Evolutionary conservation across 2,797 vertebrate genomes (phyloP), one percentile per base, ranked within the genome.

Genomic region (Catostomus latipinnis): DNA sequence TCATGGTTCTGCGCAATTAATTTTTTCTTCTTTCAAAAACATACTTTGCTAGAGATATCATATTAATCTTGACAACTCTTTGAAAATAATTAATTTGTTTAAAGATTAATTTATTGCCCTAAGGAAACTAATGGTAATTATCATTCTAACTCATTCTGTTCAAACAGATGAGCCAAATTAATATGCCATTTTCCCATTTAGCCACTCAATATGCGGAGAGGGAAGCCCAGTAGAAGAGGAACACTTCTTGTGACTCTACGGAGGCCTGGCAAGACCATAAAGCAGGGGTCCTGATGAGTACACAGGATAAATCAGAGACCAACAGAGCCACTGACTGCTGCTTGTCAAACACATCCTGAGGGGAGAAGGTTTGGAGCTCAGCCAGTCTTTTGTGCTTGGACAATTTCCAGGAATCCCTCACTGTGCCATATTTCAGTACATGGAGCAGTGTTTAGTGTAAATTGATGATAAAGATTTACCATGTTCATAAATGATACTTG

Each of bases 351-450:
- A 61, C 53, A 67, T 45, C 22, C 66, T 6, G 13, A 77, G 75
- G 66, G 62, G 56, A n/a, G 66, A 69, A 61, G 2, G 48, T 52
- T 16, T 78, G 48, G 75, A 70, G 56, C 57, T 70, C n/a, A 14
- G 60, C 75, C 75, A 78, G 56, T 48, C 56, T 62, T 78, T 70
- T 45, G 66, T 70, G 66, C 66, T 70, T 78, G 75, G 66, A 78
- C 8, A 6, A 49, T 53, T 53, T 69, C 66, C 75, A 78, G 66
- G 66, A 70, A 53, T 45, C 43, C n/a, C 66, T 16, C 45, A 43
- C 53, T 57, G 53, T 1, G 63, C 74, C 63, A 57, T 57, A 76
- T 67, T 76, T 57, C 62, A 50, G 48, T 69, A 52, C 45, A 61
- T 61, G 34, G 34, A 49, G n/a, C 46, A 16, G 49, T 78, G 68